These are phyloP conservation scores for Seira sanloemensis DNA, from an alignment of 2,888 invertebrate species.

Conservation along the genomic window DNA sequence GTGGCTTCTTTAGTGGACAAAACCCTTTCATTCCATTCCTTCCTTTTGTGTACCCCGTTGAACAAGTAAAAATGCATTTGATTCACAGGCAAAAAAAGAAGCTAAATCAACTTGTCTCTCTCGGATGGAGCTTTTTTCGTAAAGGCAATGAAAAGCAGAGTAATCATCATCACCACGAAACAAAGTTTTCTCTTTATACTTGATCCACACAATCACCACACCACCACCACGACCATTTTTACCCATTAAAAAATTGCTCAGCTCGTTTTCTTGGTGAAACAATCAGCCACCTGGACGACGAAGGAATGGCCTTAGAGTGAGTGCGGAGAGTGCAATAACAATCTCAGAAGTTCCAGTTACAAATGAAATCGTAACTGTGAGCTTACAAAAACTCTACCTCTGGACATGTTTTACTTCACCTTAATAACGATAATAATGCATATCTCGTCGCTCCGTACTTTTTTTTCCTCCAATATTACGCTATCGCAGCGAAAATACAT, in stretches of 20 bases:
- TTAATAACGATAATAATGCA: background rate
- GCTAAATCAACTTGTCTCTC: too few species aligned
- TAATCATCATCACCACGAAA: background rate
- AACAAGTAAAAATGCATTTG: background rate
- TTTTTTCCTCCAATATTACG: background rate
- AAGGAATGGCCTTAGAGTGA: background rate
- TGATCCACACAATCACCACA: constrained; percentile 21
- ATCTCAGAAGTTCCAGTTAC: background rate
- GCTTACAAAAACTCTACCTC: background rate
- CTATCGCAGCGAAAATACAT: background rate
- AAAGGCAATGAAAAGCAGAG: constrained; percentile 6
- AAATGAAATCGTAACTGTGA: background rate
- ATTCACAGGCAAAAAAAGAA: constrained; percentile 19
- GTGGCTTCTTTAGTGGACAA: constrained; percentile 11
- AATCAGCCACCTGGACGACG: constrained; percentile 63
- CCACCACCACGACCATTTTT: background rate
- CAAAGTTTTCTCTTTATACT: background rate
- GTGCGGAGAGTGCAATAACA: background rate
- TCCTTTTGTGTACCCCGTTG: background rate
- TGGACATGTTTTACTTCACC: background rate
- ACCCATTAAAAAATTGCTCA: constrained; percentile 55
- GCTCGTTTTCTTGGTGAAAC: constrained; percentile 59
- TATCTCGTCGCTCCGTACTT: background rate
- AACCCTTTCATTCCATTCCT: background rate
- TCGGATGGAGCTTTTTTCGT: too few species aligned